phyloP scores from a whole-genome alignment of 2,113 vertebrate genomes.

The Mus musculus region GRCm39 chr8:74071501-74072000 shows the following conservation, averaged over 20 bases:
- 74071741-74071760: neutral
- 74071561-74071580: neutral
- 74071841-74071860: neutral
- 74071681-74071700: neutral
- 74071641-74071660: neutral
- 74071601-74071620: neutral
- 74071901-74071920: neutral
- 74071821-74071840: neutral
- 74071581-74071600: neutral
- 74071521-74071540: neutral
- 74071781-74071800: neutral
- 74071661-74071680: neutral
- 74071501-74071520: neutral
- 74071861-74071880: neutral
- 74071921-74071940: conserved; percentile 36
- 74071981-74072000: neutral
- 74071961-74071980: neutral
- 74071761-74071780: neutral
- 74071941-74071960: conserved; percentile 31
- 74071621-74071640: neutral
- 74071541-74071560: neutral
- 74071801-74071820: neutral
- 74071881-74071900: neutral
- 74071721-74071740: neutral
- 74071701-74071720: neutral